A percentile compares a stretch with the other conserved stretches of the same genome.
Conservation (phyloP, 2,113 vertebrate species). For the Acrocephalus arundinaceus region DNA sequence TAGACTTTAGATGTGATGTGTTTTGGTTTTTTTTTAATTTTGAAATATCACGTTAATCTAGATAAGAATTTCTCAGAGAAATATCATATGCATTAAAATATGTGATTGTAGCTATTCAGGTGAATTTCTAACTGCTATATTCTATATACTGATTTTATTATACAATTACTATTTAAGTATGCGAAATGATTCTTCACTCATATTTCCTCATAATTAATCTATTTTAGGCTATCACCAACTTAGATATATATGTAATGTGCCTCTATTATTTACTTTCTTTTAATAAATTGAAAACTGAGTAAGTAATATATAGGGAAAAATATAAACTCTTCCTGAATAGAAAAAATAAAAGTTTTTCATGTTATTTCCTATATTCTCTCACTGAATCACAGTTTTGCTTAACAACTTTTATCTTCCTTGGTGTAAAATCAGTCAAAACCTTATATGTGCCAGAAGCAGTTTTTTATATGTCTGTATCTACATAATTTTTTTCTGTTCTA, state of each 20-base stretch:
- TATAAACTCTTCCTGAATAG: not conserved
- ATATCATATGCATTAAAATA: not conserved
- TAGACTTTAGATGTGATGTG: not conserved
- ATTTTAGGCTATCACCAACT: not conserved
- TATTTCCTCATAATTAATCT: not conserved
- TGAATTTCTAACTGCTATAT: not conserved
- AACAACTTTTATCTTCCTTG: not conserved
- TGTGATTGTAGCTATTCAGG: not conserved
- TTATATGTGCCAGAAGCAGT: rapidly evolving
- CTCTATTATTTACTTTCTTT: not conserved
- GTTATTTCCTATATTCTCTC: not conserved
- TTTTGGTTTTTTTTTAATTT: not conserved
- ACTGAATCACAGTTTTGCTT: not conserved
- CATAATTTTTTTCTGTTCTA: not conserved
- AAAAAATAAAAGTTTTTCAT: not conserved
- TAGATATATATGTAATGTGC: not conserved
- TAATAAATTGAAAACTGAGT: not conserved
- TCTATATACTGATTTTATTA: not conserved
- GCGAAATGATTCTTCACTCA: rapidly evolving
- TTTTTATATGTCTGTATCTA: not conserved
- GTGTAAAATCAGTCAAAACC: not conserved
- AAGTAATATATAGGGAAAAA: not conserved
- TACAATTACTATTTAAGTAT: not conserved
- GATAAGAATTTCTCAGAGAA: not conserved
- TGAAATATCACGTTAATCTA: not conserved